A percentile compares a stretch with the other conserved stretches of the same genome.
Conservation (phyloP, 2,797 vertebrate genomes). For the Sandelia bainsii region DNA sequence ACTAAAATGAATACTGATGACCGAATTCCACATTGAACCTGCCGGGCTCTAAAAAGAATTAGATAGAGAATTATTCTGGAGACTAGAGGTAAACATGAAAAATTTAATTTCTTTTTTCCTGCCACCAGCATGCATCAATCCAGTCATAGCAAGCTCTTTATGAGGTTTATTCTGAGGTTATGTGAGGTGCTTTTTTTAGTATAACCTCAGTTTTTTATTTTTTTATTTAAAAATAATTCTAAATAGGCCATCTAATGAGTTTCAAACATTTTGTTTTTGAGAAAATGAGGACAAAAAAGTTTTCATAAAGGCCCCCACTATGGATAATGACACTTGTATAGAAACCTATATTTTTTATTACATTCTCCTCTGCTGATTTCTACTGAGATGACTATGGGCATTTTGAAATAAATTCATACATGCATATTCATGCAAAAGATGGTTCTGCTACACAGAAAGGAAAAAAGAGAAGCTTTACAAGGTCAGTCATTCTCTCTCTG, state of each 20-base stretch:
- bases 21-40: conserved; percentile 68
- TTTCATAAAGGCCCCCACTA: background rate
- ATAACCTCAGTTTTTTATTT: no score
- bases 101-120: conserved; percentile 43
- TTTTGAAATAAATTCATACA: conserved; percentile 9
- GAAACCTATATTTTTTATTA: background rate
- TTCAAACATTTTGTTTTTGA: background rate
- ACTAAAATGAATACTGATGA: conserved; percentile 65
- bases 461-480: conserved; percentile 17
- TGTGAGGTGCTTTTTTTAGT: conserved; percentile 27
- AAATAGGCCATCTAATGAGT: background rate
- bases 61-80: conserved; percentile 59
- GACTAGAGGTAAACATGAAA: conserved; percentile 63
- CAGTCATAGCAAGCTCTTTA: conserved; percentile 30
- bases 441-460: conserved; percentile 20
- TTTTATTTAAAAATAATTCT: no score
- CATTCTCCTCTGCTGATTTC: conserved; percentile 2
- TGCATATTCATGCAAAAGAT: conserved; percentile 12
- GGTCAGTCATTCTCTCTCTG: conserved; percentile 40
- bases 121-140: conserved; percentile 17
- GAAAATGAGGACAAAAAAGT: background rate
- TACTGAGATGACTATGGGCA: background rate
- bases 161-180: conserved; percentile 37
- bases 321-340: no score
- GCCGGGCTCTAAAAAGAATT: conserved; percentile 63